Percentiles rank a stretch among this genome's conserved stretches.
These are phyloP conservation scores for Mus musculus DNA, from an alignment of 2,113 vertebrate genomes.

Conservation along the genomic window GRCm39 chr9:55964001-55964500, in stretches of 20 bases:
- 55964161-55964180: neutral
- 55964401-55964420: neutral
- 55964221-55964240: neutral
- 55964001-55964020: neutral
- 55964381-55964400: conserved; percentile 20
- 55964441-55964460: conserved; percentile 40
- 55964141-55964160: neutral
- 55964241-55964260: neutral
- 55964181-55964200: neutral
- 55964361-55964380: neutral
- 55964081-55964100: neutral
- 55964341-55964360: neutral
- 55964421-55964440: conserved; percentile 34
- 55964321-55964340: conserved; percentile 27
- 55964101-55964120: neutral
- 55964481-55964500: neutral
- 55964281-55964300: neutral
- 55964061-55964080: neutral
- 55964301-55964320: neutral
- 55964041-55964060: neutral
- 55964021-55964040: neutral
- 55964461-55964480: conserved; percentile 44
- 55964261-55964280: neutral
- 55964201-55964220: neutral
- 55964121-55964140: neutral